Evolutionary conservation across 2,797 vertebrate species (phyloP).

Genomic region (Bucorvus abyssinicus): DNA sequence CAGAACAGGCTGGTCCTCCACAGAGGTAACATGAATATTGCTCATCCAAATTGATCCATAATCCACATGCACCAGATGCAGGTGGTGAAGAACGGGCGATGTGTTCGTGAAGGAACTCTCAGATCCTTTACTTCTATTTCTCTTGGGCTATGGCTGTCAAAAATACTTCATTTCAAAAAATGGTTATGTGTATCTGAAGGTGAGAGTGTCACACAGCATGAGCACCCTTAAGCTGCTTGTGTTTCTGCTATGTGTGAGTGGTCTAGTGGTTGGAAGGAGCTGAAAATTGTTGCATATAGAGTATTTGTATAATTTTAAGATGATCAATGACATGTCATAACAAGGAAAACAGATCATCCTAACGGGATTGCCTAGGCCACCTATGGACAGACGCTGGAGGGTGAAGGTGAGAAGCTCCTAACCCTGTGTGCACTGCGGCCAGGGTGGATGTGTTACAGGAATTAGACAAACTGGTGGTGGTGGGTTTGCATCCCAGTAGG

Average conservation of each 20-base stretch:
- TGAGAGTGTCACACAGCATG: background rate
- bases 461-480: background rate
- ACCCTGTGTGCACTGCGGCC: no score
- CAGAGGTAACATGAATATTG: background rate
- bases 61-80: background rate
- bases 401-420: background rate
- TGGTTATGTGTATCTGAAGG: background rate
- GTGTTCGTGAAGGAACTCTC: background rate
- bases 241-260: accelerated
- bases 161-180: background rate
- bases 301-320: background rate
- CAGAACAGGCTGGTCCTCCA: background rate
- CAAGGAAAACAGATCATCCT: background rate
- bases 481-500: background rate
- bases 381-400: background rate
- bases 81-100: background rate
- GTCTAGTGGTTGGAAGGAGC: background rate
- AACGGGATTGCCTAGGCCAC: background rate
- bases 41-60: background rate
- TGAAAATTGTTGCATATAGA: background rate
- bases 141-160: background rate
- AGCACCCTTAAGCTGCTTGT: background rate
- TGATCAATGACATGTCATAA: background rate
- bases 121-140: background rate
- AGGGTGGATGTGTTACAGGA: background rate